phyloP scores from a whole-genome alignment of 2,797 vertebrate species.

The Sebastes taczanowskii region DNA sequence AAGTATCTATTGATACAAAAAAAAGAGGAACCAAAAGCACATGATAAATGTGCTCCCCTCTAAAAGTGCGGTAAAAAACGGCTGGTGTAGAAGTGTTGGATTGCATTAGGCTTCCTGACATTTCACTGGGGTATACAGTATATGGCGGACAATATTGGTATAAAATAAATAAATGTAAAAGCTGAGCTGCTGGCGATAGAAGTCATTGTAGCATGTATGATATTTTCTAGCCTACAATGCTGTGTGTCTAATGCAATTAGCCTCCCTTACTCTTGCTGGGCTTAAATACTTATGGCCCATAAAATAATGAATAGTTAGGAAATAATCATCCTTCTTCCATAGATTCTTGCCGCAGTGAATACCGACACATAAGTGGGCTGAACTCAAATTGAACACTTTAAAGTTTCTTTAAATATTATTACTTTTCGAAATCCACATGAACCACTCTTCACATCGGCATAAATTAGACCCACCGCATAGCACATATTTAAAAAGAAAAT shows the following conservation, averaged over 20 bases:
- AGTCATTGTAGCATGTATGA: background rate
- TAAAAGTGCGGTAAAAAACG: background rate
- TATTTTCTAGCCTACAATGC: background rate
- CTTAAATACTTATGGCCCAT: no score
- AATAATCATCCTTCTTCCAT: no score
- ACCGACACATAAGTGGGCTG: no score
- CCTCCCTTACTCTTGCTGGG: no score
- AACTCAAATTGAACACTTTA: background rate
- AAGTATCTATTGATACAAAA: background rate
- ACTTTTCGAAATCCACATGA: background rate
- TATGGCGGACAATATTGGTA: background rate
- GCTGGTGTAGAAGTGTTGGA: background rate
- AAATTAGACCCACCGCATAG: background rate
- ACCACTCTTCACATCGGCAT: background rate
- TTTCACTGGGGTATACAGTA: background rate
- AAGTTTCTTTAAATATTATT: background rate
- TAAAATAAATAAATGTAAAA: background rate
- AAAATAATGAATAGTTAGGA: no score
- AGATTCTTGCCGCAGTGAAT: no score
- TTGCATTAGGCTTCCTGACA: no score
- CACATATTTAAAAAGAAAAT: background rate
- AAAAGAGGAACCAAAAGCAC: background rate
- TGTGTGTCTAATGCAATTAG: background rate
- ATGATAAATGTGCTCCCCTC: background rate
- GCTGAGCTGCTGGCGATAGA: background rate